Evolutionary conservation across 2,113 vertebrate species (phyloP).

Genomic region (Lophius piscatorius): DNA sequence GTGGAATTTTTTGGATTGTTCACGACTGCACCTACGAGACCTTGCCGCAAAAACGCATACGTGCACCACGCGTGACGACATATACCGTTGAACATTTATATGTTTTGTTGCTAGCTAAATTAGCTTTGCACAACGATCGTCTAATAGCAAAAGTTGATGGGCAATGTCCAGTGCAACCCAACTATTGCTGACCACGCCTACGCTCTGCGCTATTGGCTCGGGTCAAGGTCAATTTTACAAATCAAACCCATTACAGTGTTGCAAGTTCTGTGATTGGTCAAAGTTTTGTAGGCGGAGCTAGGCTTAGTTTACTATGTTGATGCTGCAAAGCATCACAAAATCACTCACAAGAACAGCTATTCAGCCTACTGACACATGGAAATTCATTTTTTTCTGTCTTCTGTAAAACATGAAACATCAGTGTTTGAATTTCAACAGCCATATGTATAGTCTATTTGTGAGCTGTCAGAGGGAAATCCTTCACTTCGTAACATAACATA

Average conservation of each 20-base stretch:
- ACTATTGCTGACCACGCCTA: slow-evolving; percentile 51
- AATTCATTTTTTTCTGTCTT: not conserved
- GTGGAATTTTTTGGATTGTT: slow-evolving; percentile 19
- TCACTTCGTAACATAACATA: no score
- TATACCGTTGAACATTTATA: not conserved
- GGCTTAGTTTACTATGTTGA: not conserved
- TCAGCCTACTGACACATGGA: not conserved
- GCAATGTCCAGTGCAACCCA: slow-evolving; percentile 64
- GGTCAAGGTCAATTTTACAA: slow-evolving; percentile 45
- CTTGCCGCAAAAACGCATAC: not conserved
- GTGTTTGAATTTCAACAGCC: not conserved
- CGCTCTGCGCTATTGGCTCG: slow-evolving; percentile 46
- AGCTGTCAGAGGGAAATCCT: no score
- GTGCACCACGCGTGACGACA: not conserved
- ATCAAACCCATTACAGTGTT: not conserved
- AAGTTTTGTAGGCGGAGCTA: not conserved
- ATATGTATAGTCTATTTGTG: no score
- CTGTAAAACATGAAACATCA: not conserved
- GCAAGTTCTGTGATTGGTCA: slow-evolving; percentile 40
- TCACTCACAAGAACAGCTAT: not conserved
- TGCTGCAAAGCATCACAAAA: not conserved
- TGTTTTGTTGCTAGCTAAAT: slow-evolving; percentile 16
- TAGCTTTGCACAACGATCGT: slow-evolving; percentile 46
- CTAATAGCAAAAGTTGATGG: slow-evolving; percentile 73
- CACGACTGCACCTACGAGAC: not conserved